Percentiles rank a stretch among this genome's conserved stretches.
Evolutionary conservation across 2,888 invertebrate genomes (phyloP).

Genomic region (Dryomyza anilis): DNA sequence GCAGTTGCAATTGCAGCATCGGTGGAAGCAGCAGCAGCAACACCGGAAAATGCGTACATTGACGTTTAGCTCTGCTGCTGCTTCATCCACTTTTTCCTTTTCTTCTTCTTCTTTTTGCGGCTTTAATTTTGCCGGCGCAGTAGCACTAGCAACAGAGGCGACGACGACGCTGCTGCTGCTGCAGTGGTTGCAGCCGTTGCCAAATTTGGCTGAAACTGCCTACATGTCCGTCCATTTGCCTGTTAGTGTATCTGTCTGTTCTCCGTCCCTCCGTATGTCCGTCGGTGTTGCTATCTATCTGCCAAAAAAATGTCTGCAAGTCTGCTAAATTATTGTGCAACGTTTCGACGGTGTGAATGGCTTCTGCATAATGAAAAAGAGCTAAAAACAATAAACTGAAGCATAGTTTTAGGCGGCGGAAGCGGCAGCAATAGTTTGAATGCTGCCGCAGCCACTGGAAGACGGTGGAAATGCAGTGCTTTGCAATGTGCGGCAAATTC

Average conservation of each 20-base stretch:
- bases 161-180: neutral
- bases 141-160: neutral
- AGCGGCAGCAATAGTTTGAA: too few species aligned
- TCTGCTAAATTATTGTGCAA: neutral
- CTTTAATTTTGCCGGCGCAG: constrained; percentile 4
- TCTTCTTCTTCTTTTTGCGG: constrained; percentile 23
- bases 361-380: too few species aligned
- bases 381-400: too few species aligned
- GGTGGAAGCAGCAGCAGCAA: too few species aligned
- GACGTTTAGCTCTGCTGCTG: too few species aligned
- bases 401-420: too few species aligned
- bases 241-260: neutral
- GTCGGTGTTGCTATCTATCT: neutral
- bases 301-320: constrained; percentile 10
- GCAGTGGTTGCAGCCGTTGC: constrained; percentile 3
- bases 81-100: too few species aligned
- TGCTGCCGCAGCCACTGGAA: too few species aligned
- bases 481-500: too few species aligned
- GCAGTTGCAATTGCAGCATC: constrained; percentile 36
- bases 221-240: constrained; percentile 3
- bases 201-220: constrained; percentile 12
- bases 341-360: too few species aligned
- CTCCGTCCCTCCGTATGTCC: neutral
- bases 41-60: constrained; percentile 34
- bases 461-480: too few species aligned